A percentile compares a stretch with the other conserved stretches of the same genome.
Conservation (phyloP, 2,113 vertebrate species). For the Hyaena hyaena region DNA sequence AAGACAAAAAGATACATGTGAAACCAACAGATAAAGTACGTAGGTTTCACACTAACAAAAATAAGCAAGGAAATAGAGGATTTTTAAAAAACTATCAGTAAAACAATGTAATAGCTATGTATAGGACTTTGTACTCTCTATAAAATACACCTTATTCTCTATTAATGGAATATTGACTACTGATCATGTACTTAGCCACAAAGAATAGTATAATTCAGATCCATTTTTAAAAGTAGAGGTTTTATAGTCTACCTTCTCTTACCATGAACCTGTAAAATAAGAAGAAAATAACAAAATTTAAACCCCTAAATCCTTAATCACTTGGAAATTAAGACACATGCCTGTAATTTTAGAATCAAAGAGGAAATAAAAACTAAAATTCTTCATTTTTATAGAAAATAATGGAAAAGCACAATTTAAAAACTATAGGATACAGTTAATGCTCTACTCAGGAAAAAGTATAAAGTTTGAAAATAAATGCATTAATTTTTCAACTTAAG, state of each 20-base stretch:
- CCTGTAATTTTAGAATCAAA: constrained; percentile 13
- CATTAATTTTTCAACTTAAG: constrained; percentile 21
- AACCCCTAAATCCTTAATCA: constrained; percentile 24
- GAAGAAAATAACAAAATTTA: constrained; percentile 26
- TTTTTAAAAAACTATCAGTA: neutral
- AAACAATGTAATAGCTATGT: neutral
- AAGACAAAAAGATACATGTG: neutral
- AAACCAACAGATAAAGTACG: constrained; percentile 22
- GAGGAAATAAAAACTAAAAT: constrained; percentile 47
- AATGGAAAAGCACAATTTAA: neutral
- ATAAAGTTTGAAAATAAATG: constrained; percentile 12
- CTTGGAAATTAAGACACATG: constrained; percentile 50
- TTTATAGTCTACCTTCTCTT: neutral
- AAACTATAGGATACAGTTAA: constrained; percentile 6
- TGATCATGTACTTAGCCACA: neutral
- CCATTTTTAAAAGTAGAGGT: neutral
- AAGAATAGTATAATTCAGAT: neutral
- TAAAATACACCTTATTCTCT: constrained; percentile 25
- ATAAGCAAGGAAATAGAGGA: neutral
- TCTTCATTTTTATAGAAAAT: constrained; percentile 42
- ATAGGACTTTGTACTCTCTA: neutral
- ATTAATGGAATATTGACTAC: neutral
- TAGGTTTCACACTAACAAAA: constrained; percentile 21
- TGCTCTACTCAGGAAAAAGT: constrained; percentile 27
- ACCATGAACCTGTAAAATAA: constrained; percentile 36